Evolutionary conservation across 2,113 vertebrate genomes (phyloP).

Genomic region (Arenaria interpres): DNA sequence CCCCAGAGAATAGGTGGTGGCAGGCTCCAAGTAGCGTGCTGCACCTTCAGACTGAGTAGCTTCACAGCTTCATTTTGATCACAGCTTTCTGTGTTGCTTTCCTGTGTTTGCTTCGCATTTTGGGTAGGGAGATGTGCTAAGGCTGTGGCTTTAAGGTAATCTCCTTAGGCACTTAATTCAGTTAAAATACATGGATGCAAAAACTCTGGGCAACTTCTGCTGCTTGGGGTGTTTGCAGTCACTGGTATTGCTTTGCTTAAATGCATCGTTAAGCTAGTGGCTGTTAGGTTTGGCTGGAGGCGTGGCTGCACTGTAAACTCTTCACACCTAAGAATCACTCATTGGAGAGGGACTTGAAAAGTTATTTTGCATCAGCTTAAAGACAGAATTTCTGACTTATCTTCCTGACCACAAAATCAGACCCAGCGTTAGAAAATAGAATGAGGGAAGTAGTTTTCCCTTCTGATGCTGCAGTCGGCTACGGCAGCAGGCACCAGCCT

Average conservation of each 20-base stretch:
- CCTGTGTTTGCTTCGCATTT: background rate
- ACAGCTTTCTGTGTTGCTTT: background rate
- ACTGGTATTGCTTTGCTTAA: background rate
- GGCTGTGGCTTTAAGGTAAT: background rate
- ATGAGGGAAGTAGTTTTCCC: background rate
- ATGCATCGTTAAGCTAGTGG: accelerated
- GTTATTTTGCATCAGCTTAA: background rate
- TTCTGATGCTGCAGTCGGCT: background rate
- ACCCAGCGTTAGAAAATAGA: background rate
- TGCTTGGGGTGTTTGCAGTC: background rate
- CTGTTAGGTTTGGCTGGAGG: background rate
- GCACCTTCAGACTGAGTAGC: accelerated
- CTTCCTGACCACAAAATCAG: background rate
- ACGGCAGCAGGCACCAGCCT: background rate
- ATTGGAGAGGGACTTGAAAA: background rate
- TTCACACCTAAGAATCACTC: accelerated
- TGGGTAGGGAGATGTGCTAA: background rate
- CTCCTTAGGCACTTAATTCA: background rate
- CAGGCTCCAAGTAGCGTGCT: accelerated
- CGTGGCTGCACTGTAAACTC: background rate
- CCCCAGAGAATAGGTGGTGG: background rate
- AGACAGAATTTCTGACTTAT: background rate
- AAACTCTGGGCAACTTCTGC: background rate
- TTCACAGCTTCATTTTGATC: background rate
- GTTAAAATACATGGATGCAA: background rate